Conservation (phyloP, 2,888 invertebrate species). For the Apodemia mormo region DNA sequence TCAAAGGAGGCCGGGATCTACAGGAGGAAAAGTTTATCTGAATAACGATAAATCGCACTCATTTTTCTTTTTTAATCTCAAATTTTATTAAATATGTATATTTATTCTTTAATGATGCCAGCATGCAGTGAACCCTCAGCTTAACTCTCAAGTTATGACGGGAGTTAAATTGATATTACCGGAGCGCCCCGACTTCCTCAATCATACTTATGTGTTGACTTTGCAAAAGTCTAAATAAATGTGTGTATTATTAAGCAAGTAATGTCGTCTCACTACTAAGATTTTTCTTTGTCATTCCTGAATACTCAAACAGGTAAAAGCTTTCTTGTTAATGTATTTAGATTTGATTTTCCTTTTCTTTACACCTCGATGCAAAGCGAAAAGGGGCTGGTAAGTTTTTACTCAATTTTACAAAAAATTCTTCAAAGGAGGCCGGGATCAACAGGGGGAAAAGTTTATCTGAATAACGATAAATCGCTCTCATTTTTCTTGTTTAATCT, state of each 20-base stretch:
- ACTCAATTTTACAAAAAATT: too few species aligned
- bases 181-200: constrained; percentile 24
- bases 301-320: constrained; percentile 11
- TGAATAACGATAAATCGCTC: too few species aligned
- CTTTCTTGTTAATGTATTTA: constrained; percentile 12
- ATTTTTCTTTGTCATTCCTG: constrained; percentile 6
- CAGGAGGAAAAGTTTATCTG: too few species aligned
- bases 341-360: constrained; percentile 10
- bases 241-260: constrained; percentile 22
- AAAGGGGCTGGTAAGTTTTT: not conserved
- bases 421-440: too few species aligned
- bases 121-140: not conserved
- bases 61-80: too few species aligned
- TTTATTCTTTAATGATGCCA: not conserved
- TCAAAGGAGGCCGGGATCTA: too few species aligned
- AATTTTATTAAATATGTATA: not conserved
- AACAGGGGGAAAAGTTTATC: too few species aligned
- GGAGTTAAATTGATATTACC: constrained; percentile 29
- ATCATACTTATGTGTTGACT: constrained; percentile 31
- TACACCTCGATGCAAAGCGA: not conserved
- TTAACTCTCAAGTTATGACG: constrained; percentile 26
- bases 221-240: constrained; percentile 27
- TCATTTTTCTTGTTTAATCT: too few species aligned
- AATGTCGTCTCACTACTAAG: constrained; percentile 12
- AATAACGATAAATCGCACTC: too few species aligned